Evolutionary conservation across 2,888 invertebrate genomes (phyloP).

Genomic region (Cheilosia variabilis): DNA sequence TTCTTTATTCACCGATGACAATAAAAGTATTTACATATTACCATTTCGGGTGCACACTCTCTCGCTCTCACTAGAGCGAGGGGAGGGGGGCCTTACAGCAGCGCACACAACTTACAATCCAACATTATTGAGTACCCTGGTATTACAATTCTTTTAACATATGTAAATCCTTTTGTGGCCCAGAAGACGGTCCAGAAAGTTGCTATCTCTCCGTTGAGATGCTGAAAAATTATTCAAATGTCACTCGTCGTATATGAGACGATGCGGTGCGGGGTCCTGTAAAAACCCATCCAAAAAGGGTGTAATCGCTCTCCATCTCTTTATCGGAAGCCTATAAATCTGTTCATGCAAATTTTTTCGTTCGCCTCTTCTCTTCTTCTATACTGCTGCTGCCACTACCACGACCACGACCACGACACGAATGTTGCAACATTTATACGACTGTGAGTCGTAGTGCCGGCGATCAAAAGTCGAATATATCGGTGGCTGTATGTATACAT

Average conservation of each 20-base stretch:
- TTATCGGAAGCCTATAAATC: constrained; percentile 76
- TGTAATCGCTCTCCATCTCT: constrained; percentile 76
- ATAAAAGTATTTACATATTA: constrained; percentile 83
- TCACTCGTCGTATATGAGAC: constrained; percentile 44
- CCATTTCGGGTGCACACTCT: constrained; percentile 81
- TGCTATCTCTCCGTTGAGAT: constrained; percentile 53
- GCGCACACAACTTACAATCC: constrained; percentile 53
- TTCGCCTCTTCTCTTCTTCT: not conserved
- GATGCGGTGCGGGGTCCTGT: constrained; percentile 20
- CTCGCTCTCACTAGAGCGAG: not conserved
- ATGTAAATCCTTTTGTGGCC: constrained; percentile 75
- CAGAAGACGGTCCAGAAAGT: constrained; percentile 57
- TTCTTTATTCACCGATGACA: constrained; percentile 80
- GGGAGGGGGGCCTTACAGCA: constrained; percentile 3
- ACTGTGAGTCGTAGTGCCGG: constrained; percentile 9
- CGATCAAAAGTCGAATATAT: constrained; percentile 47
- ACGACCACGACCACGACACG: constrained; percentile 67
- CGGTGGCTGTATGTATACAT: constrained; percentile 14
- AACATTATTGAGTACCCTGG: constrained; percentile 75
- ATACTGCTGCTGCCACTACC: constrained; percentile 22
- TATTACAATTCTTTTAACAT: constrained; percentile 76
- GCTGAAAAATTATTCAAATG: constrained; percentile 76
- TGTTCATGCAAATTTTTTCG: constrained; percentile 73
- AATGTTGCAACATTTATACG: constrained; percentile 55
- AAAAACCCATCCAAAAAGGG: constrained; percentile 75